Evolutionary conservation across 1,140 invertebrate genomes (phyloP), one percentile per base, ranked within the genome.

Genomic region (Dendroctonus ponderosae): DNA sequence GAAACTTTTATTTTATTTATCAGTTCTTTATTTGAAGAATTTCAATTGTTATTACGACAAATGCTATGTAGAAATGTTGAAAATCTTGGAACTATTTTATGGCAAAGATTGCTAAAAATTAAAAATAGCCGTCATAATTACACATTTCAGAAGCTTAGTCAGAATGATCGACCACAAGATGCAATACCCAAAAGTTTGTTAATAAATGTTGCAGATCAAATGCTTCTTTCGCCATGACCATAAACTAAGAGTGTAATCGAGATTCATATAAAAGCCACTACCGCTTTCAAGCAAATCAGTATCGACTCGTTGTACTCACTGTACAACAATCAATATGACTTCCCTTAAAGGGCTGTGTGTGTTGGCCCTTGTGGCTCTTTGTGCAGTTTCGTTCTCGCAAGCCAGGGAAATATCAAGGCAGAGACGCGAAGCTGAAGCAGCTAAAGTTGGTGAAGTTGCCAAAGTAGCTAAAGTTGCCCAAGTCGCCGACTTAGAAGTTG

Each of bases 241-340:
- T 56, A 57, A 69, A 69, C 58, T 61, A 50, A 60, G 50, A 51
- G 66, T 71, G 43, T 58, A 52, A 42, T 43, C 61, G 41, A 64
- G 64, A 71, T 72, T 70, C 58, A 58, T 77, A 77, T 77, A 77
- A 76, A 77, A 75, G 68, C 57, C 39, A 63, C 46, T 64, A 63
- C 57, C 46, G 54, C 67, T 50, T 60, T 68, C 65, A 62, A 67
- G 44, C 59, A 69, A 70, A 69, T 70, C 73, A 74, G 74, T 76
- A 66, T 60, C 69, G 68, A 71, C 44, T 67, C 57, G 67, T 60
- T 42, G 62, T 44, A 52, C 48, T 43, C 53, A 62, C 66, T 70
- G 68, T 71, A 52, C 46, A 67, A 46, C 50, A 58, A 56, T 65
- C 66, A 73, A 14, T 57, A 75, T 75, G 72, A 69, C 71, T 63